Evolutionary conservation across 2,888 invertebrate genomes (phyloP), one percentile per base, ranked within the genome.

Genomic region (Embidobia sp.): DNA sequence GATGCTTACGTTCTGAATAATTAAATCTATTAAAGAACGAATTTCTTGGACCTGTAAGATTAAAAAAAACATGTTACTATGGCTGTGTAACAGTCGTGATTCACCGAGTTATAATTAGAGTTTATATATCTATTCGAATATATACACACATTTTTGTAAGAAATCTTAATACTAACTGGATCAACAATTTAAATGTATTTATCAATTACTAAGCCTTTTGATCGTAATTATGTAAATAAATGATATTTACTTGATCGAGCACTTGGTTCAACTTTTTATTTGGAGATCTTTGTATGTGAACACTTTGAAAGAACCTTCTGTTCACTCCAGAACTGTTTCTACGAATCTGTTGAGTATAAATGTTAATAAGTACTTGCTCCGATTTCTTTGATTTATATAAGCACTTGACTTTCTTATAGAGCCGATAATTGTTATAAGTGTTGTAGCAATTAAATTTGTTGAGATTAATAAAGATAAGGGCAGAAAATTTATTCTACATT

Each of bases 1-100:
- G 31, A 87, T 85, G 8, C 80, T 78, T 18, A 88, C 85, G 69
- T 90, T 90, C 8, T 85, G 82, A 16, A 81, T 80, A 40, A 90
- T 81, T 16, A 88, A 83, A 18, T 87, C 84, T n/a, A 90, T 87
- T 67, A 89, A 75, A 31, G 75, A 83, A 3, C 90, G 89, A 70
- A 89, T 84, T 77, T 89, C 87, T 64, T 88, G 87, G 8, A 84
- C 90, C 90, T 90, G 51, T 44, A 51, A 35, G 63, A 37, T 75
- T 53, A 72, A 37, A 44, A 22, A 4, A 22, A 22, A 6, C 55
- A 69, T 66, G 44, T 40, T 33, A 66, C 53, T 64, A 29, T 22
- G 44, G 67, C 35, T 63, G 57, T 63, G 61, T 15, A 16, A 40
- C 11, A n/a, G 18, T n/a, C n/a, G n/a, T n/a, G n/a, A n/a, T n/a